These are phyloP conservation scores for Lindbergichthys nudifrons DNA, from an alignment of 2,797 vertebrate species.

Conservation along the genomic window DNA sequence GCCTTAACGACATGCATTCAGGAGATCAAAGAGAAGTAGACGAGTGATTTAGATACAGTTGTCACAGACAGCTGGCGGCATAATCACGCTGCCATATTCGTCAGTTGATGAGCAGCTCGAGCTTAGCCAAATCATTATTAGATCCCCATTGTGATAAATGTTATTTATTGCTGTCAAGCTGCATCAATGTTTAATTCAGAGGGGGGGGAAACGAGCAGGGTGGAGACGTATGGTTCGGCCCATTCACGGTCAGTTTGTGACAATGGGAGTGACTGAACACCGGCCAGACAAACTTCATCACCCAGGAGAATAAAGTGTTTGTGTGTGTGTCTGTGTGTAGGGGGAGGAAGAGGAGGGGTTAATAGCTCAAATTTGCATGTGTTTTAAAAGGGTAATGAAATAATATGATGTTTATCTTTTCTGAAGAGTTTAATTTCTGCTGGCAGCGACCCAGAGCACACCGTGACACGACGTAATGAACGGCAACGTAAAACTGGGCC, in stretches of 20 bases:
- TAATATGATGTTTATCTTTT: conserved; percentile 99
- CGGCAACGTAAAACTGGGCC: conserved; percentile 84
- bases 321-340: conserved; percentile 37
- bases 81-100: conserved; percentile 94
- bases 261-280: conserved; percentile 89
- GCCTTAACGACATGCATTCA: conserved; percentile 64
- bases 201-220: conserved; percentile 89
- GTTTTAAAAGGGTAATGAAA: conserved; percentile 99
- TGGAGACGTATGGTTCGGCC: conserved; percentile 80
- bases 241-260: conserved; percentile 88
- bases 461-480: conserved; percentile 87
- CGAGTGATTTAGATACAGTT: conserved; percentile 94
- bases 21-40: conserved; percentile 88
- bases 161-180: conserved; percentile 99
- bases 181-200: conserved; percentile 97
- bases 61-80: conserved; percentile 94
- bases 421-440: conserved; percentile 96
- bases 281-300: conserved; percentile 92
- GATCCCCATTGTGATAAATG: conserved; percentile 97
- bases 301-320: conserved; percentile 78
- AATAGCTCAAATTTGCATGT: conserved; percentile 97
- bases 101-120: conserved; percentile 92
- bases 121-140: conserved; percentile 94
- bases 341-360: conserved; percentile 77
- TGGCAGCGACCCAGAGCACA: conserved; percentile 87